A percentile compares a stretch with the other conserved stretches of the same genome.
Evolutionary conservation across 2,113 vertebrate genomes (phyloP).

Genomic region (Camarhynchus parvulus): DNA sequence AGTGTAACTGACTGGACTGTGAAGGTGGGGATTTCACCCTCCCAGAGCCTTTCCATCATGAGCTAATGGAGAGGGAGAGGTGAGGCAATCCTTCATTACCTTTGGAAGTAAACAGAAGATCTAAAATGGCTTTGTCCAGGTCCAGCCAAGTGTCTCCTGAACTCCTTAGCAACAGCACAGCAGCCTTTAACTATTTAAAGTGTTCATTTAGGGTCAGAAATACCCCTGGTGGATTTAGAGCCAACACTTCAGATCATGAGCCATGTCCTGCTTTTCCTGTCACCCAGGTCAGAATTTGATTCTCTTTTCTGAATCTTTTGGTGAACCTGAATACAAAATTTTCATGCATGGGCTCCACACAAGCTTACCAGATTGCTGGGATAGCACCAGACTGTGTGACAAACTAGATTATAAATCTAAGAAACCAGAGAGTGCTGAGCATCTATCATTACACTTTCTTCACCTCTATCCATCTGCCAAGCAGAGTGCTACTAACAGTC

Average conservation of each 20-base stretch:
- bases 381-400: background rate
- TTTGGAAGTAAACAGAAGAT: background rate
- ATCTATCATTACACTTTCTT: background rate
- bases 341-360: background rate
- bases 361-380: background rate
- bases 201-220: background rate
- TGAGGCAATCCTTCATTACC: background rate
- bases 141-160: background rate
- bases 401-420: background rate
- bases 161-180: background rate
- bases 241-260: background rate
- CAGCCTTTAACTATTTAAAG: background rate
- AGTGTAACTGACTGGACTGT: background rate
- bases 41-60: background rate
- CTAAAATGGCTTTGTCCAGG: background rate
- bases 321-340: background rate
- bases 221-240: background rate
- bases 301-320: background rate
- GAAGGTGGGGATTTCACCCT: background rate
- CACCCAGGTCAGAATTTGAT: background rate
- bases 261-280: background rate
- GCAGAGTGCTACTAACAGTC: background rate
- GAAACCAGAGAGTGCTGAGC: background rate
- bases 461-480: background rate
- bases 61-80: background rate